Base-by-base conservation (phyloP, 2,113 vertebrate species). In the Gymnobelideus leadbeateri region DNA sequence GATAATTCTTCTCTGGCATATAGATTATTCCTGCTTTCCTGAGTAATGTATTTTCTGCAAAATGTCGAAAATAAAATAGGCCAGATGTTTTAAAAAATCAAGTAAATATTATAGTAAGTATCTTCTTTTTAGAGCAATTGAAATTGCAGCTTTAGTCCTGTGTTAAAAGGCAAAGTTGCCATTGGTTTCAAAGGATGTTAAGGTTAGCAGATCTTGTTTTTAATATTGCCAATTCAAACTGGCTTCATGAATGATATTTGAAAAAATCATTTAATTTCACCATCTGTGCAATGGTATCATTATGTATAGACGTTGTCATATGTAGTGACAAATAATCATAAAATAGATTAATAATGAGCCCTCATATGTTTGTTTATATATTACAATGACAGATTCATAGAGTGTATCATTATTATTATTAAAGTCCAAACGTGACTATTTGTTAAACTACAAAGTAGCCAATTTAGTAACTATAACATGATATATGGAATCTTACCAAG, bases 31-130 rank as follows among this genome's bases (percentile, higher is more conserved):
- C 51, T 95, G 95, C 21, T 96, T 96, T 91, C 57, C 94, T 94
- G 84, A n/a, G 10, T 95, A 96, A 96, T 91, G 2, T 49, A 94
- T 92, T 89, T 96, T 46, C 89, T 94, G 37, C 93, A 92, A 96
- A 94, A 93, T 94, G 51, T 53, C 90, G 91, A 96, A 97, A 96
- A 95, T 96, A 94, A 97, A 95, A 95, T 47, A 89, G 61, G 93
- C 51, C 77, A 95, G 26, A 97, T 97, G 54, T 95, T 94, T 26
- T 89, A 50, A 46, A 92, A 94, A 37, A 96, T 46, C 93, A 68
- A 91, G 53, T 92, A 94, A 93, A 93, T 54, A 91, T 43, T 92
- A 46, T 5, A 95, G 49, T 52, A 90, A 23, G 89, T 93, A 47
- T 52, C 47, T 94, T 94, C 89, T 43, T 94, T 31, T 89, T 94